Evolutionary conservation across 2,888 invertebrate species (phyloP), one percentile per base, ranked within the genome.

Genomic region (Spodoptera exigua): DNA sequence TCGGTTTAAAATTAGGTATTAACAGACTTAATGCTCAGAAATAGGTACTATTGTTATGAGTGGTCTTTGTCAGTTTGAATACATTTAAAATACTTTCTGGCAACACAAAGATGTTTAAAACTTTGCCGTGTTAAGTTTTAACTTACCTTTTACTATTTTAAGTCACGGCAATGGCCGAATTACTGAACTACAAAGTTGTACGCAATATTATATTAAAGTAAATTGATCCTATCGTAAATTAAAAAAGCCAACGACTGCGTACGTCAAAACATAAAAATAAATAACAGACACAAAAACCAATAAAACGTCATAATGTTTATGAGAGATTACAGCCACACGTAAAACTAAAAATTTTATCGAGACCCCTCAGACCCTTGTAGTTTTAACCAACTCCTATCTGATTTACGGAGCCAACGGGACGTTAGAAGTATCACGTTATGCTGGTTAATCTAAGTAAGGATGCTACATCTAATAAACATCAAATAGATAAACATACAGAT

Each of bases 401-500:
- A 41, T 37, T 37, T 21, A 71, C 56, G 43, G 51, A 57, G 40
- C 34, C 34, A 34, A 10, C 5, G 40, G 34, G 37, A 48, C 45
- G 18, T 57, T 49, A 46, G 21, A 12, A 39, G 61, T 60, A 27
- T 55, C 76, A 68, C 44, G 40, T 51, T 74, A 61, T 39, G 57
- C 43, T 79, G 76, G 76, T 68, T 69, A 68, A 68, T 74, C 70
- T 75, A 61, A 61, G 49, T 74, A 75, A 79, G 78, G 83, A 85
- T 81, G 80, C 71, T 60, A 76, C 78, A 71, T 79, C 77, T 71
- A 83, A 84, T 83, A 84, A 83, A 82, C 80, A 81, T 83, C 64
- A 76, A 78, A 80, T 72, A 73, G 83, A 86, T 82, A 84, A 82
- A 83, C 78, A 79, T 75, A 79, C 75, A 79, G 82, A 85, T 84